Base-by-base conservation (phyloP, 1,140 invertebrate genomes). In the Schlechtendalia chinensis region DNA sequence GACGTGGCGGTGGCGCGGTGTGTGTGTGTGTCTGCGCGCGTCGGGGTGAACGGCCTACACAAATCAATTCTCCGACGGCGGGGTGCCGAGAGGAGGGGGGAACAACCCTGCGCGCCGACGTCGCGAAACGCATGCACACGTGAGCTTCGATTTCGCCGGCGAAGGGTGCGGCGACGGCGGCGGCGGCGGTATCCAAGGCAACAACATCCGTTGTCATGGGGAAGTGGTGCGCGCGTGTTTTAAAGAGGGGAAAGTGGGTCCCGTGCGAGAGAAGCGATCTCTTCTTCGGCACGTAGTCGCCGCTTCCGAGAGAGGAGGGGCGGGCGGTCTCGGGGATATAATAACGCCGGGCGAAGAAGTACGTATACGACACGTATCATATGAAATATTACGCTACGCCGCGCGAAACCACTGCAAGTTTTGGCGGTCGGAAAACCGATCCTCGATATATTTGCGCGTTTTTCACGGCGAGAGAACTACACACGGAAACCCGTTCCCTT, bases 221-320 rank as follows among this genome's bases (percentile, higher is more conserved):
- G 19, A 65, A 50, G 45, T 22, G 81, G 63, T 39, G 63, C 69
- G 32, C 32, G 32, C 8, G 32, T 39, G 32, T 39, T 39, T 39
- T 71, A 77, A n/a, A 80, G 82, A 82, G 82, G 80, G 82, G 83
- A 83, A 83, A 82, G 80, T 81, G 83, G 82, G 82, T 81, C n/a
- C 74, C 63, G 71, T 63, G 67, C 81, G 82, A 47, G 32, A 61
- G 32, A 27, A 77, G 71, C 32, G 29, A 54, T 54, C 71, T 54
- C 71, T 74, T 74, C 71, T n/a, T n/a, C n/a, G n/a, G n/a, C n/a
- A n/a, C n/a, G n/a, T n/a, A n/a, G 12, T 22, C 72, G 54, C 17
- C 56, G 14, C 17, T 17, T 12, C 14, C 8, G 61, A 12, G n/a
- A 1, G 5, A 63, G 29, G 27, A 8, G 32, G 17, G 17, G 19